These are phyloP conservation scores for Cacoxenus indagator DNA, from an alignment of 2,888 invertebrate genomes.

Conservation along the genomic window DNA sequence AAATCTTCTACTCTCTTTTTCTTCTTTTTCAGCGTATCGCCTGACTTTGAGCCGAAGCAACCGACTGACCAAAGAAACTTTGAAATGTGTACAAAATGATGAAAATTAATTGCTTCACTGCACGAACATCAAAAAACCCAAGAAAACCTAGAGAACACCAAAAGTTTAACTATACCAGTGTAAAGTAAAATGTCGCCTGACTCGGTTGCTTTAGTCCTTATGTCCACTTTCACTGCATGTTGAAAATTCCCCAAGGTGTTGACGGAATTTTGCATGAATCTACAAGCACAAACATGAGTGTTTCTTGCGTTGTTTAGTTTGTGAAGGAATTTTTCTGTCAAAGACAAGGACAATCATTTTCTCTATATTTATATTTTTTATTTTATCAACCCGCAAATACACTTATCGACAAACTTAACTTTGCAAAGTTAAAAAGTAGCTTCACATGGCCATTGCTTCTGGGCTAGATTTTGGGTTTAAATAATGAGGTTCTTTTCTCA, in stretches of 20 bases:
- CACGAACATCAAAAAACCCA: neutral
- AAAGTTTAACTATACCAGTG: neutral
- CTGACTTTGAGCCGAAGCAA: too few species aligned
- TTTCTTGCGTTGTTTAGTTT: neutral
- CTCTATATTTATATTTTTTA: neutral
- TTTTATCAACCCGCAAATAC: neutral
- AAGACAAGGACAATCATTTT: neutral
- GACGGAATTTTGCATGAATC: neutral
- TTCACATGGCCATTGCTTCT: neutral
- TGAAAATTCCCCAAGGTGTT: conserved; percentile 18
- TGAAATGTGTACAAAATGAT: conserved; percentile 21
- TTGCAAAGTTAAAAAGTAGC: neutral
- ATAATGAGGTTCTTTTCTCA: neutral
- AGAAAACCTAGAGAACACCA: neutral
- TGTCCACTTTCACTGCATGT: neutral
- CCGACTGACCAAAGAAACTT: neutral
- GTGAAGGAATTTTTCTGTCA: conserved; percentile 11
- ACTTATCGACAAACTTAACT: neutral
- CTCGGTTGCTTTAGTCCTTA: neutral
- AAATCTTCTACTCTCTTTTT: neutral
- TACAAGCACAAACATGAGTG: neutral
- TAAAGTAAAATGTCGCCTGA: neutral
- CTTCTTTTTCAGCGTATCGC: neutral
- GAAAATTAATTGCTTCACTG: conserved; percentile 32
- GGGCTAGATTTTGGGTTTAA: conserved; percentile 4